Conservation (phyloP, 2,113 vertebrate species). For the Labeo catla region DNA sequence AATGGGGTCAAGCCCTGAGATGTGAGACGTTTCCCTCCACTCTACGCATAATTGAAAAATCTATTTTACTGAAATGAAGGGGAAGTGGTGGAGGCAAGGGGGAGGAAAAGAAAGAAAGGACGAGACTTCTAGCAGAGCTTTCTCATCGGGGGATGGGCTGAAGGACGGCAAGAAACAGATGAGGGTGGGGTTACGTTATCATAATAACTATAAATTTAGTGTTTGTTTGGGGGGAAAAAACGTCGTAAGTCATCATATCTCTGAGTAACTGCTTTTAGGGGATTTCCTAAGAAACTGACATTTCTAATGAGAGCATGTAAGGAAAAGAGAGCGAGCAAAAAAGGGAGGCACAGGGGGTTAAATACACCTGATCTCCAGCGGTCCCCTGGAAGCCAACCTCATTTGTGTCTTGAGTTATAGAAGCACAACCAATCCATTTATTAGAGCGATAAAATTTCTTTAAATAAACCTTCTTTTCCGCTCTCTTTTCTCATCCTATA, state of each 20-base stretch:
- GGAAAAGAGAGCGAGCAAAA: constrained; percentile 59
- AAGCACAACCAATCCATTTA: constrained; percentile 31
- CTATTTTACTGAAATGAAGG: constrained; percentile 63
- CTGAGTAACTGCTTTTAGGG: constrained; percentile 1
- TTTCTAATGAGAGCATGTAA: neutral
- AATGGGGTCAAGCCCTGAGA: constrained; percentile 62
- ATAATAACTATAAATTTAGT: neutral
- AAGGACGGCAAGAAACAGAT: neutral
- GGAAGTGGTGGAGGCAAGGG: constrained; percentile 47
- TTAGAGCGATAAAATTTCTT: neutral
- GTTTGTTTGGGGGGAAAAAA: neutral
- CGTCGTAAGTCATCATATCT: too few species aligned
- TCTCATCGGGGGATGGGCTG: constrained; percentile 50
- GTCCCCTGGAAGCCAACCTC: constrained; percentile 28
- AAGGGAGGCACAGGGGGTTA: constrained; percentile 17
- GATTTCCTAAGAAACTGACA: neutral
- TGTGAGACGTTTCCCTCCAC: constrained; percentile 61
- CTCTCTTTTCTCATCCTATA: neutral
- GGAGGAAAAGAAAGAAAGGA: neutral
- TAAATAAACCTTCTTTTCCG: neutral
- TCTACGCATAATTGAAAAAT: constrained; percentile 64
- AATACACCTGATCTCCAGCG: constrained; percentile 33
- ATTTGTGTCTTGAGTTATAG: constrained; percentile 29
- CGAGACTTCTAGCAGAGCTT: constrained; percentile 3
- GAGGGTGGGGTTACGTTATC: neutral